Conservation (phyloP, 2,797 vertebrate genomes). For the Platalea minor region DNA sequence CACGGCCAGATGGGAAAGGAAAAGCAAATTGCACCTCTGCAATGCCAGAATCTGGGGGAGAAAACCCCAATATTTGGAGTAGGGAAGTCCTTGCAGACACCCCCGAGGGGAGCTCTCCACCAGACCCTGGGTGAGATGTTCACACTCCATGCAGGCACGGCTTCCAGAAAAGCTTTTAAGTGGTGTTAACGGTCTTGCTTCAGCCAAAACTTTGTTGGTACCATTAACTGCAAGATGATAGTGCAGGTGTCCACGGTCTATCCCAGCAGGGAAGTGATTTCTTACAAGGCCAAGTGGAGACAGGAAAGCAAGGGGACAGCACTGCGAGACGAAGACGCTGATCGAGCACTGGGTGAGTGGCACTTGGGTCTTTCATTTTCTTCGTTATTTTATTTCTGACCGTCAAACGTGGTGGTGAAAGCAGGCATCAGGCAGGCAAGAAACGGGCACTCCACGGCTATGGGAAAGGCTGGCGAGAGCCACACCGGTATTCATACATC, state of each 20-base stretch:
- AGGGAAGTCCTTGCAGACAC: neutral
- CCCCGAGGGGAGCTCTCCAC: neutral
- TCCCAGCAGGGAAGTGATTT: neutral
- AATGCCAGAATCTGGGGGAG: neutral
- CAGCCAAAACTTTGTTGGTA: neutral
- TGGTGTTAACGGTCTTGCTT: neutral
- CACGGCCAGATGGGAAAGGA: rapidly evolving
- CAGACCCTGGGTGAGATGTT: rapidly evolving
- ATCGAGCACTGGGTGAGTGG: rapidly evolving
- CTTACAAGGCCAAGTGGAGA: neutral
- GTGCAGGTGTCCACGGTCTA: neutral
- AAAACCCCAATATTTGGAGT: neutral
- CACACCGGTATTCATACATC: neutral
- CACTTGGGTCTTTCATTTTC: neutral
- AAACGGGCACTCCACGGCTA: rapidly evolving
- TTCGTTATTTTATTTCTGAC: neutral
- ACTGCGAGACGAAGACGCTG: rapidly evolving
- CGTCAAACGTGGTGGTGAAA: rapidly evolving
- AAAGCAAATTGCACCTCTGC: neutral
- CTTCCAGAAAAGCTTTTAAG: neutral
- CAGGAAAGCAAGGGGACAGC: neutral
- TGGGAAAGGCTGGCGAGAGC: neutral
- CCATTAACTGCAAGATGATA: no score
- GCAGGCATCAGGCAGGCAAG: neutral
- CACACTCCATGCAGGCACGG: rapidly evolving